These are phyloP conservation scores for Hydropotes inermis DNA, from an alignment of 2,113 vertebrate species.

Conservation along the genomic window DNA sequence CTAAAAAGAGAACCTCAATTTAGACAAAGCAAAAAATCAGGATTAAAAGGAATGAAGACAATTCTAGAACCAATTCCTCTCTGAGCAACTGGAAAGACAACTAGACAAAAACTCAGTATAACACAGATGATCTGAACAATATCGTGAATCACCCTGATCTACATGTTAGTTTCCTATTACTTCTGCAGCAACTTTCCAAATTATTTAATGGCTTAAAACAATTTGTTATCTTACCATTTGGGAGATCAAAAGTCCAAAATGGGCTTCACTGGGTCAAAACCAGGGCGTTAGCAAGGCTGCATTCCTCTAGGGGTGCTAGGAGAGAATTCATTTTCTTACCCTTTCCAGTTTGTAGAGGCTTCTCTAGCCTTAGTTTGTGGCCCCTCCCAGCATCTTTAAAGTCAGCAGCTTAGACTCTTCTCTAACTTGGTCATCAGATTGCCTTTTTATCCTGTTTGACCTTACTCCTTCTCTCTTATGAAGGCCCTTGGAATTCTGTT, in stretches of 20 bases:
- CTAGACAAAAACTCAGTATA: neutral
- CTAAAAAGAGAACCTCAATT: neutral
- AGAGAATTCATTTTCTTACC: neutral
- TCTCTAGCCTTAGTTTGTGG: neutral
- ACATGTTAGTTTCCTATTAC: neutral
- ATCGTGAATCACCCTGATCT: neutral
- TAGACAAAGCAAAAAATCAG: neutral
- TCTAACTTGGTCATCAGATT: neutral
- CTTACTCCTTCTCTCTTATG: neutral
- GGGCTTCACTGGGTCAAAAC: neutral
- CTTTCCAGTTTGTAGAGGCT: neutral
- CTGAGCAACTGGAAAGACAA: neutral
- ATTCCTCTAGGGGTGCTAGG: neutral
- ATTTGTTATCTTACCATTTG: neutral
- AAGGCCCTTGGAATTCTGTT: neutral
- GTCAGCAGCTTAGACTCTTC: neutral
- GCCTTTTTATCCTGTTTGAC: neutral
- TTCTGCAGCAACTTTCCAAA: neutral
- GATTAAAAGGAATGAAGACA: neutral
- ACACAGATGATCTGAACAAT: neutral
- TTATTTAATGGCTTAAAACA: neutral
- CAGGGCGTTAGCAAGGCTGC: neutral
- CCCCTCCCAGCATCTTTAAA: neutral
- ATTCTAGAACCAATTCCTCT: neutral
- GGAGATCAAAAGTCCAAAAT: neutral